Percentiles rank a stretch among this genome's conserved stretches.
These are phyloP conservation scores for Euphydryas editha DNA, from an alignment of 2,888 invertebrate genomes.

Conservation along the genomic window DNA sequence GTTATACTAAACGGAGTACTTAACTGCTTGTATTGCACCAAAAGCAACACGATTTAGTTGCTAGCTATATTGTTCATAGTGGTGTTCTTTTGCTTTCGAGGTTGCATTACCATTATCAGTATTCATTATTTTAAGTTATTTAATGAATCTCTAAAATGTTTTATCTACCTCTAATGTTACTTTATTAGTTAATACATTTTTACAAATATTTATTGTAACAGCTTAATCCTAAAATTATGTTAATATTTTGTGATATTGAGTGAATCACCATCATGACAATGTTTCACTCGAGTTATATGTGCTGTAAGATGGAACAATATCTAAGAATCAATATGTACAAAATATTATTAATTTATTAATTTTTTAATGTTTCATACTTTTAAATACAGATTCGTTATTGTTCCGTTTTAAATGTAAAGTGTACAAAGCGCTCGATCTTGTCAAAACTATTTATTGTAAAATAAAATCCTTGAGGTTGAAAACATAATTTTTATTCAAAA, in stretches of 20 bases:
- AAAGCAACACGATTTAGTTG: conserved; percentile 8
- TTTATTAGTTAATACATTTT: conserved; percentile 59
- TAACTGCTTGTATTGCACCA: conserved; percentile 30
- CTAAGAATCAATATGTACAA: conserved; percentile 21
- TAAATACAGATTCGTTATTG: conserved; percentile 32
- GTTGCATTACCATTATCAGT: conserved; percentile 75
- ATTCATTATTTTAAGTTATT: conserved; percentile 72
- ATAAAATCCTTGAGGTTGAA: conserved; percentile 70
- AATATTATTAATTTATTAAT: conserved; percentile 16
- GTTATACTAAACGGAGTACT: conserved; percentile 34
- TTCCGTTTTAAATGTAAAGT: conserved; percentile 61
- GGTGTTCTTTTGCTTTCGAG: conserved; percentile 45
- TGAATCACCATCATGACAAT: conserved; percentile 44
- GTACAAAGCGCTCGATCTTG: conserved; percentile 81
- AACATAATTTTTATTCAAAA: conserved; percentile 45
- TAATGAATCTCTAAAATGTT: conserved; percentile 75
- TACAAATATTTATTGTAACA: conserved; percentile 71
- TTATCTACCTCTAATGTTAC: conserved; percentile 80
- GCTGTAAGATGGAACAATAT: conserved; percentile 32
- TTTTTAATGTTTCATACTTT: conserved; percentile 9
- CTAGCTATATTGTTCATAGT: conserved; percentile 20
- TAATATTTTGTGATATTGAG: conserved; percentile 73
- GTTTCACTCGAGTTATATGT: conserved; percentile 30
- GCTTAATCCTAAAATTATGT: conserved; percentile 63
- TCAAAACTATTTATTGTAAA: conserved; percentile 81